Evolutionary conservation across 2,113 vertebrate species (phyloP), one percentile per base, ranked within the genome.

Genomic region (Mormyrus lacerda): DNA sequence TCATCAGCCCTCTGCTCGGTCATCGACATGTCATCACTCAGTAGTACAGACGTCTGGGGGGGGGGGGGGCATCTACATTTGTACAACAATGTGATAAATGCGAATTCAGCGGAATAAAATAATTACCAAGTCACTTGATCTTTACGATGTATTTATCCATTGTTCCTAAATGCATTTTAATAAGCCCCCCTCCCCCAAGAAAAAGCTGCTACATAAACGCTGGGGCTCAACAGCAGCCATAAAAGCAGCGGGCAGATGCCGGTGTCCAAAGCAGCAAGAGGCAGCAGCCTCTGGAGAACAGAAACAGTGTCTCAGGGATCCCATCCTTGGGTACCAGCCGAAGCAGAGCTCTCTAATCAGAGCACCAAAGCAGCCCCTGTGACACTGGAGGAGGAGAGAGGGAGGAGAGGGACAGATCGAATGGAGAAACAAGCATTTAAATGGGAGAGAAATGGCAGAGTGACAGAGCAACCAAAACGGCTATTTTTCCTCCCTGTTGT

Each of bases 41-140:
- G 35, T 4, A 35, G 31, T 39, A 19, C 31, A 42, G 31, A 42
- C 15, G 4, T 69, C 31, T 31, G n/a, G 61, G 58, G 21, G 19
- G 53, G 53, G 53, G 55, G 55, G 55, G 55, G 53, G 19, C 58
- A 27, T 27, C 2, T 5, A 50, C 73, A 89, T 89, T 83, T 89
- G 76, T 79, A 84, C 31, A 42, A 58, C 17, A 84, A 89, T 84
- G 73, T 42, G 15, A 61, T 13, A 1, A 55, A 50, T 10, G 35
- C 21, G 19, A 42, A n/a, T 44, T 58, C 19, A 58, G 50, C 11
- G 3, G 8, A 47, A 58, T 61, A 4, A 85, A 84, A 85, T 47
- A 47, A 61, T 85, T 53, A 84, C 79, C 39, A 58, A 89, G 35
- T 89, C 21, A 24, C n/a, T 47, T n/a, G 73, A 84, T 85, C 48